Conservation (phyloP, 2,888 invertebrate species). For the Himalopsyche anomala region DNA sequence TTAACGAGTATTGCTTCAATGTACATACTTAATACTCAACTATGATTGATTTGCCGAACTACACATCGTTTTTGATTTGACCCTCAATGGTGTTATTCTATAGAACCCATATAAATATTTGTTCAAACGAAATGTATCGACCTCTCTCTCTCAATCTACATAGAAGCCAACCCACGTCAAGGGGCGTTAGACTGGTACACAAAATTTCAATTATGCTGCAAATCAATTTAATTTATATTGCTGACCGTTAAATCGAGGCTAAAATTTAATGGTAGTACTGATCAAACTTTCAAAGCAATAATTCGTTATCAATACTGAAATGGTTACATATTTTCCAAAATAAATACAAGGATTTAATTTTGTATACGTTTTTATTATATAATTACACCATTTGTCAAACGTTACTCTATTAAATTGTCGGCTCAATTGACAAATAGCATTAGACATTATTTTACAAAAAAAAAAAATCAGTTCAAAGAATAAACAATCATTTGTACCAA, state of each 20-base stretch:
- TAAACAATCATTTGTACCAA: too few relatives aligned
- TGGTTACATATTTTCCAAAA: background rate
- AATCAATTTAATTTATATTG: conserved; percentile 2
- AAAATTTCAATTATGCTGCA: background rate
- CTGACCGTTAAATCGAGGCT: background rate
- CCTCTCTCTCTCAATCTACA: background rate
- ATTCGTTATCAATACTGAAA: background rate
- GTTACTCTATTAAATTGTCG: too few relatives aligned
- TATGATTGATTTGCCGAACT: background rate
- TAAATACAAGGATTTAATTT: too few relatives aligned
- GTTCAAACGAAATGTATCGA: conserved; percentile 14
- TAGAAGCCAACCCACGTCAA: background rate
- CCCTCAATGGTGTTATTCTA: background rate
- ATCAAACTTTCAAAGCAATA: background rate
- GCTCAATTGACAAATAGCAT: too few relatives aligned
- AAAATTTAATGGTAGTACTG: background rate
- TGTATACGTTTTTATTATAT: too few relatives aligned
- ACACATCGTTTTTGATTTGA: background rate
- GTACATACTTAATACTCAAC: background rate
- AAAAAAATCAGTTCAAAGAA: too few relatives aligned
- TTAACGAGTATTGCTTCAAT: background rate
- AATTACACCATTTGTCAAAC: too few relatives aligned
- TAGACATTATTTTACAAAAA: too few relatives aligned
- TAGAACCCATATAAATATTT: background rate
- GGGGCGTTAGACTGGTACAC: background rate